Conservation (phyloP, 1,140 invertebrate genomes). For the Lordiphosa mommai region DNA sequence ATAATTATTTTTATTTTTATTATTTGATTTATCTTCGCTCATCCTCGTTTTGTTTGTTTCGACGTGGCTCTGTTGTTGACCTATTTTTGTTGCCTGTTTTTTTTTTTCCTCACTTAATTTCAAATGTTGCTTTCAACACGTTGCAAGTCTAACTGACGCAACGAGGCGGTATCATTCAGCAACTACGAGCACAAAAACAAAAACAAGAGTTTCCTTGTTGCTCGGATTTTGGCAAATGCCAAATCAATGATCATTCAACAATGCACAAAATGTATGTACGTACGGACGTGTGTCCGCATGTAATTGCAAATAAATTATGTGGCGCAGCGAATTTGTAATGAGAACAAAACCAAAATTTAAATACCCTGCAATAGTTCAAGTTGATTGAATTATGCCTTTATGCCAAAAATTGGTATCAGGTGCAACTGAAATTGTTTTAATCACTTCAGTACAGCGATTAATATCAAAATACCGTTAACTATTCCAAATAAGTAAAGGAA, state of each 20-base stretch:
- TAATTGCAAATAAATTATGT: slow-evolving; percentile 39
- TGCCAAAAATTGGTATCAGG: too few relatives aligned
- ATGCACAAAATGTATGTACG: slow-evolving; percentile 6
- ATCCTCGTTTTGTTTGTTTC: too few relatives aligned
- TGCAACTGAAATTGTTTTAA: too few relatives aligned
- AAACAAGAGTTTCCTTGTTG: slow-evolving; percentile 35
- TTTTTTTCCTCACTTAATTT: slow-evolving; percentile 9
- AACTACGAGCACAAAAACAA: slow-evolving; percentile 7
- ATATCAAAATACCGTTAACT: too few relatives aligned
- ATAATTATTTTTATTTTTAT: too few relatives aligned
- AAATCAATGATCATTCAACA: slow-evolving; percentile 55
- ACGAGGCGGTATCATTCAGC: slow-evolving; percentile 43
- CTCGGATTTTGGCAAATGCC: slow-evolving; percentile 27
- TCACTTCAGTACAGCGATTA: too few relatives aligned
- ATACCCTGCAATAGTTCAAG: slow-evolving; percentile 18
- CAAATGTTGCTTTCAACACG: slow-evolving; percentile 58
- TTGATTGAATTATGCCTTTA: too few relatives aligned
- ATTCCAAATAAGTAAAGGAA: too few relatives aligned
- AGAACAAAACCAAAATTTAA: slow-evolving; percentile 12
- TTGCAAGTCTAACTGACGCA: slow-evolving; percentile 56
- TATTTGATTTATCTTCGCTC: too few relatives aligned
- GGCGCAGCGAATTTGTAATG: too few relatives aligned
- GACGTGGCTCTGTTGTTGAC: slow-evolving; percentile 59
- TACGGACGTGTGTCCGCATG: background rate
- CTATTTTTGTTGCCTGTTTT: slow-evolving; percentile 34